Conservation (phyloP, 2,888 invertebrate species). For the Tromatobia lineatoria region DNA sequence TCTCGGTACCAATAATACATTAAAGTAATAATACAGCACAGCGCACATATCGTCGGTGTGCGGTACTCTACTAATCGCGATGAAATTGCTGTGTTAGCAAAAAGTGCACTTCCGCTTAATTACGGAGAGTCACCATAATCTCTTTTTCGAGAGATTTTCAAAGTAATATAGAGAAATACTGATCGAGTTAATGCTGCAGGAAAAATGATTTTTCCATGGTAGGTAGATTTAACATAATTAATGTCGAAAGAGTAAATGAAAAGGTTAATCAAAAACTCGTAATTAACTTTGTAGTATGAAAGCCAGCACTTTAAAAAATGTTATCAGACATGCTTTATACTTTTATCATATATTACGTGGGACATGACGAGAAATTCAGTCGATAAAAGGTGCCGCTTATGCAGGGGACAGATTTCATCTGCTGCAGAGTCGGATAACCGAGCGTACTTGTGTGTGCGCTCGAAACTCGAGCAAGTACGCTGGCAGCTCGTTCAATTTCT, state of each 20-base stretch:
- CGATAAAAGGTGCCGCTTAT: conserved; percentile 52
- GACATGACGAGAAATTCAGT: conserved; percentile 23
- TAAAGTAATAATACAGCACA: too few relatives aligned
- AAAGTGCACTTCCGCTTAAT: too few relatives aligned
- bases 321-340: neutral
- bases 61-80: too few relatives aligned
- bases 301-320: conserved; percentile 3
- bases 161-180: neutral
- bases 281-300: neutral
- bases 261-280: conserved; percentile 12
- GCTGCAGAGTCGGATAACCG: conserved; percentile 38
- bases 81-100: too few relatives aligned
- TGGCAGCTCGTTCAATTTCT: conserved; percentile 69
- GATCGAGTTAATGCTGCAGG: neutral
- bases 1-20: too few relatives aligned
- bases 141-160: neutral
- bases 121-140: too few relatives aligned
- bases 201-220: neutral
- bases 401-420: conserved; percentile 62
- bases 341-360: conserved; percentile 40
- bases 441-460: conserved; percentile 35
- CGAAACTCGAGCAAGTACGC: conserved; percentile 56
- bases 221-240: neutral
- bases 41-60: too few relatives aligned
- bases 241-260: conserved; percentile 6